Evolutionary conservation across 2,888 invertebrate species (phyloP), one percentile per base, ranked within the genome.

Genomic region (Syrphus vitripennis): DNA sequence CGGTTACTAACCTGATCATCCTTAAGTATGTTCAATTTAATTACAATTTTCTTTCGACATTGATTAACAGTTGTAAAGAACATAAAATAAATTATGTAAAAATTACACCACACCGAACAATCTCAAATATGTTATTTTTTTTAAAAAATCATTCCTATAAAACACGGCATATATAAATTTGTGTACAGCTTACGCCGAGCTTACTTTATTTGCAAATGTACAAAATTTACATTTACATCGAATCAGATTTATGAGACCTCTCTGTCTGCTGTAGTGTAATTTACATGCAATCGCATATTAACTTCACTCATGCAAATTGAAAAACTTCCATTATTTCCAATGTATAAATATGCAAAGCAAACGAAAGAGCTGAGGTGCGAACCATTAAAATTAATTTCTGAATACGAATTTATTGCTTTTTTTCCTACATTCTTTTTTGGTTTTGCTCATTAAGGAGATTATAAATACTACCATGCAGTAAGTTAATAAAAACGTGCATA

Each of bases 301-400:
- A 59, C 37, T 7, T 10, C 4, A 9, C n/a, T 21, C 37, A 37
- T 37, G 37, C n/a, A 45, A 37, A 37, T 59, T 37, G 2, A 3
- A n/a, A 29, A 37, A 34, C 3, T 24, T 50, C 14, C 24, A 24
- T 48, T 48, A n/a, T n/a, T n/a, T n/a, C n/a, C 21, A 19, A 9
- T 19, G 10, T 21, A 21, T 5, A 4, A 2, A 34, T 50, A 34
- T 34, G 61, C 55, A 71, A 69, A 81, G 72, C 55, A 80, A 78
- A 80, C 80, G 53, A 84, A 84, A 84, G 84, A 81, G 76, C 55
- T 77, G 81, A 31, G 14, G 21, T 40, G 67, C 71, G 57, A 84
- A 84, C 84, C 72, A 59, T 37, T 75, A 75, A 70, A 61, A 69
- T 31, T 24, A 45, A 53, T 37, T 67, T 67, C 21, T n/a, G 53